Evolutionary conservation across 2,888 invertebrate species (phyloP).

Genomic region (Bellardia pandia): DNA sequence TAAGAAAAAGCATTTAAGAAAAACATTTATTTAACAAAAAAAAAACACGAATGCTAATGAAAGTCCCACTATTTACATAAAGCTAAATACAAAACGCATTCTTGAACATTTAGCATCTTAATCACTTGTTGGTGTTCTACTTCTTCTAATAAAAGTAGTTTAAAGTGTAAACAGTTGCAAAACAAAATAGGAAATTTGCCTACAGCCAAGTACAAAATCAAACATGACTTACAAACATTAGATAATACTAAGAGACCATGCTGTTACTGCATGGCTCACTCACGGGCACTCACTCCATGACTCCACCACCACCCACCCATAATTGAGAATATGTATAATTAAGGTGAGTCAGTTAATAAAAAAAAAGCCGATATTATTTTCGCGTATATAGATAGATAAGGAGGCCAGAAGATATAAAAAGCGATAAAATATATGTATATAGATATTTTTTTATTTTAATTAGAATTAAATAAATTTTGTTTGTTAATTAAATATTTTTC

Average conservation of each 20-base stretch:
- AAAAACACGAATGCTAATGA: not conserved
- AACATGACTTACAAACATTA: not conserved
- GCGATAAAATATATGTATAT: slow-evolving; percentile 3
- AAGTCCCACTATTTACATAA: not conserved
- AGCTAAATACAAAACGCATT: not conserved
- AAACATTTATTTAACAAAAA: not conserved
- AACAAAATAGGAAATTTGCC: not conserved
- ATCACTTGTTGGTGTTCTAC: not conserved
- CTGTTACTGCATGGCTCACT: not conserved
- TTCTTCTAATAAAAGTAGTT: not conserved
- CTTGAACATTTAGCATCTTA: not conserved
- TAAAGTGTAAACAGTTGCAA: not conserved
- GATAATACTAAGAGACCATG: slow-evolving; percentile 1
- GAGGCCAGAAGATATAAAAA: slow-evolving; percentile 1
- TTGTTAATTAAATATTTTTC: slow-evolving; percentile 54
- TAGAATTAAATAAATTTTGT: slow-evolving; percentile 38
- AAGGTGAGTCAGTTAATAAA: slow-evolving; percentile 1
- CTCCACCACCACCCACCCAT: not conserved
- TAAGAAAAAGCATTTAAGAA: not conserved
- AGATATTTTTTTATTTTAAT: slow-evolving; percentile 29
- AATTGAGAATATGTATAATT: not conserved
- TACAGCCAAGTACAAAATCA: not conserved
- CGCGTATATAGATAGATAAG: slow-evolving; percentile 31
- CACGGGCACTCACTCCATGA: not conserved
- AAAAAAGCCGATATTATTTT: slow-evolving; percentile 1